phyloP scores from a whole-genome alignment of 2,113 vertebrate genomes.

The Aegithalos caudatus region DNA sequence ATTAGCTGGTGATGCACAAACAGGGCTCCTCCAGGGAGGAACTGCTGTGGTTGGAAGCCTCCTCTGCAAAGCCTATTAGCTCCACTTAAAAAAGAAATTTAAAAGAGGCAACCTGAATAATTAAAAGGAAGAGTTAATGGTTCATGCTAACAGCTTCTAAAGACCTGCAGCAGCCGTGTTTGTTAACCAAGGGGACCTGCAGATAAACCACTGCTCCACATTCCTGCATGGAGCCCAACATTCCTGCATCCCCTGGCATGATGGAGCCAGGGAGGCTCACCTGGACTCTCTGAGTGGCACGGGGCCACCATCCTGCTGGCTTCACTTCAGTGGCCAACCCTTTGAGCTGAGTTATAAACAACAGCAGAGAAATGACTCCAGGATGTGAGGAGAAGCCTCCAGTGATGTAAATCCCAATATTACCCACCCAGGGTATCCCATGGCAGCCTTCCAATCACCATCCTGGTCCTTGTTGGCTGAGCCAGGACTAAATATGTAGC shows the following conservation, averaged over 20 bases:
- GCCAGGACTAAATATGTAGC: background rate
- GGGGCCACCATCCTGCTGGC: accelerated
- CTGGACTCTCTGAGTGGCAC: accelerated
- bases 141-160: slow-evolving; percentile 6
- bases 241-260: accelerated
- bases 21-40: slow-evolving; percentile 1
- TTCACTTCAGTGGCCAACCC: background rate
- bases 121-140: slow-evolving; percentile 58
- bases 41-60: slow-evolving; percentile 19
- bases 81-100: slow-evolving; percentile 46
- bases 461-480: background rate
- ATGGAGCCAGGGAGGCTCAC: background rate
- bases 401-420: background rate
- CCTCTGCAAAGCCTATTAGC: slow-evolving; percentile 49
- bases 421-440: background rate
- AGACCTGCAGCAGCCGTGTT: background rate
- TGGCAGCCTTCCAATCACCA: background rate
- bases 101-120: slow-evolving; percentile 48
- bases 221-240: background rate
- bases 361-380: background rate
- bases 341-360: background rate
- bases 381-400: background rate
- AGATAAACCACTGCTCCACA: background rate
- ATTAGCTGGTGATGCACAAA: slow-evolving; percentile 22
- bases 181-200: background rate